Evolutionary conservation across 2,888 invertebrate species (phyloP).

Genomic region (Acrobeloides nanus): DNA sequence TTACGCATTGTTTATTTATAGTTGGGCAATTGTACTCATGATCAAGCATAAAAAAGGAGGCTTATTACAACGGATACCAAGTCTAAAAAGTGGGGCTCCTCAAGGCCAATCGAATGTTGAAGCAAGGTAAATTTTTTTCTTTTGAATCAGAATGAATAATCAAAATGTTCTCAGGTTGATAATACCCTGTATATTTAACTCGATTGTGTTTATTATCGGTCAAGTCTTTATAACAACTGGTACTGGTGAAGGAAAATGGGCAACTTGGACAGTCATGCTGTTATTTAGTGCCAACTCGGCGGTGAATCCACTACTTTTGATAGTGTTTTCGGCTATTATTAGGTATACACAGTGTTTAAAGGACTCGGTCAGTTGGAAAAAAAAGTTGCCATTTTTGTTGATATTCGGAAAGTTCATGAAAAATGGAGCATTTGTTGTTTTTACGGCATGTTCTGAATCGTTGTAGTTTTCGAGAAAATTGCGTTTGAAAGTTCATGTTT

Average conservation of each 20-base stretch:
- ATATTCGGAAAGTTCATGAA: too few species aligned
- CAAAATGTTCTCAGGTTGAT: conserved; percentile 21
- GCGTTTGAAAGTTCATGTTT: too few species aligned
- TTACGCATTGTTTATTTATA: conserved; percentile 15
- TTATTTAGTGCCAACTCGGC: conserved; percentile 45
- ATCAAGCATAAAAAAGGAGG: conserved; percentile 25
- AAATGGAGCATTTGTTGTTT: too few species aligned
- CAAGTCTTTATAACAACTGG: conserved; percentile 49
- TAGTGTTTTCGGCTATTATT: conserved; percentile 41
- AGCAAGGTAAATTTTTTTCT: conserved; percentile 15
- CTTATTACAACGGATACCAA: too few species aligned
- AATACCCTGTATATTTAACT: conserved; percentile 47
- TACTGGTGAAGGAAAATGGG: conserved; percentile 50
- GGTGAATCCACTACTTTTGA: conserved; percentile 44
- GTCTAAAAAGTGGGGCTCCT: conserved; percentile 6
- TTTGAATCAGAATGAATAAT: neutral
- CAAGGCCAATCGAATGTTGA: conserved; percentile 23
- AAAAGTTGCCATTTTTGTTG: too few species aligned
- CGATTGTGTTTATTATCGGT: conserved; percentile 44
- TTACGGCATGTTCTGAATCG: too few species aligned
- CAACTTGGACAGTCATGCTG: conserved; percentile 42
- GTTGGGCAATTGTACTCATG: conserved; percentile 31
- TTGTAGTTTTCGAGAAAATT: too few species aligned
- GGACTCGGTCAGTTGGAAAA: too few species aligned
- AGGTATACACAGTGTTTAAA: too few species aligned